A percentile compares a stretch with the other conserved stretches of the same genome.
phyloP scores from a whole-genome alignment of 2,797 vertebrate species.

The Denticeps clupeoides region DNA sequence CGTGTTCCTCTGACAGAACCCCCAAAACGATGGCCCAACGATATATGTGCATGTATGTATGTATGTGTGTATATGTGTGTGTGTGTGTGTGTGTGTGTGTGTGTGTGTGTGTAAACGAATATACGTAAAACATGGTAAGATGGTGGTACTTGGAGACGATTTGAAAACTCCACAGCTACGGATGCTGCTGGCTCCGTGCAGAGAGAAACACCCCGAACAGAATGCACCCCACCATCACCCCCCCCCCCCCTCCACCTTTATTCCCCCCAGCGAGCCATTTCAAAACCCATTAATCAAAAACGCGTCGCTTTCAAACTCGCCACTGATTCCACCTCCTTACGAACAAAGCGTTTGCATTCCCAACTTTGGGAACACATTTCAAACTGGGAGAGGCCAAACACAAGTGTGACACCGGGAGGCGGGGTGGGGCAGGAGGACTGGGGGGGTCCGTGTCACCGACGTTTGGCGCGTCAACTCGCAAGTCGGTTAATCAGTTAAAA shows the following conservation, averaged over 20 bases:
- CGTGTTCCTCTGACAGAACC: too few relatives aligned
- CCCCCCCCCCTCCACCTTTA: too few relatives aligned
- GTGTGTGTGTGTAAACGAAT: too few relatives aligned
- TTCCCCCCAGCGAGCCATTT: slow-evolving; percentile 77
- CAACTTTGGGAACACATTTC: slow-evolving; percentile 71
- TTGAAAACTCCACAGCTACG: slow-evolving; percentile 13
- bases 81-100: too few relatives aligned
- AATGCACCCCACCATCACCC: slow-evolving; percentile 61
- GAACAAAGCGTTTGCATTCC: slow-evolving; percentile 78
- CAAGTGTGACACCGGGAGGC: slow-evolving; percentile 1
- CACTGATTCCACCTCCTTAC: slow-evolving; percentile 68
- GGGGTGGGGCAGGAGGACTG: too few relatives aligned
- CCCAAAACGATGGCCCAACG: too few relatives aligned
- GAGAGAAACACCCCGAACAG: slow-evolving; percentile 33
- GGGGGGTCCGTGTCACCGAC: too few relatives aligned
- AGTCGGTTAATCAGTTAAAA: too few relatives aligned
- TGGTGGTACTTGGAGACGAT: slow-evolving; percentile 8
- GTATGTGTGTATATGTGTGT: too few relatives aligned
- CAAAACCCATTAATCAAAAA: slow-evolving; percentile 91
- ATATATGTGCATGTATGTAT: too few relatives aligned
- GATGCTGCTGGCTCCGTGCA: slow-evolving; percentile 30
- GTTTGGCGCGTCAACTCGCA: too few relatives aligned
- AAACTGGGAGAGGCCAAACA: slow-evolving; percentile 56
- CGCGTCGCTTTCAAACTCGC: slow-evolving; percentile 70
- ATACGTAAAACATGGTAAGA: too few relatives aligned